Evolutionary conservation across 2,888 invertebrate genomes (phyloP).

Genomic region (Diaphora mendica): DNA sequence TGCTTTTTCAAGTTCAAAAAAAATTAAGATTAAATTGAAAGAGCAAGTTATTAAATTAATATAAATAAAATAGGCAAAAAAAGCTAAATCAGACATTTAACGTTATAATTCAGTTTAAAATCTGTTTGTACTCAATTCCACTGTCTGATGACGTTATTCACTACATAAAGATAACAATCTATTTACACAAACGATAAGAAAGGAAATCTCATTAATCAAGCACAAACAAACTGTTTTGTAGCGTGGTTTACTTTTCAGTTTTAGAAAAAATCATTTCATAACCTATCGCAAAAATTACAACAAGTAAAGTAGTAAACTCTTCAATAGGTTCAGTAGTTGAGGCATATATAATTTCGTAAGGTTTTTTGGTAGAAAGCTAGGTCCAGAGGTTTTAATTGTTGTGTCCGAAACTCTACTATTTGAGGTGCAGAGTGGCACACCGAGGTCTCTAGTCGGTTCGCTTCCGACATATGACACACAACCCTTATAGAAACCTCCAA

Average conservation of each 20-base stretch:
- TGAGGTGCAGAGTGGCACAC: too few species aligned
- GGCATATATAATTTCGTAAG: accelerated
- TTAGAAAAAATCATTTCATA: too few species aligned
- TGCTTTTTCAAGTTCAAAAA: too few species aligned
- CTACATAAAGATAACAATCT: not conserved
- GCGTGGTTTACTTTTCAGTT: too few species aligned
- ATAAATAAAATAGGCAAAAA: too few species aligned
- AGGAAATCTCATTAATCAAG: not conserved
- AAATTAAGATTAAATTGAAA: too few species aligned
- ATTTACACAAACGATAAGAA: not conserved
- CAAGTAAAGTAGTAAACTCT: not conserved
- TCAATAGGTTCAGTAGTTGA: not conserved
- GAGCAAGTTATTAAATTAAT: too few species aligned
- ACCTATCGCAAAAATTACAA: not conserved
- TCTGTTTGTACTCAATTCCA: not conserved
- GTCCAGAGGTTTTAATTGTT: too few species aligned
- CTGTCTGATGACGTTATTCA: not conserved
- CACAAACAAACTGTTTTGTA: not conserved
- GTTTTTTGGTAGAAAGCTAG: not conserved
- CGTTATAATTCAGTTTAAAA: not conserved
- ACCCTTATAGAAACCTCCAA: too few species aligned
- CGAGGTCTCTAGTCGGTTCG: too few species aligned
- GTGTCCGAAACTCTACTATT: too few species aligned
- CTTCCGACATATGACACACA: too few species aligned
- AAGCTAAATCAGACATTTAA: not conserved